A percentile compares a stretch with the other conserved stretches of the same genome.
phyloP scores from a whole-genome alignment of 2,113 vertebrate genomes.

The Gymnorhina tibicen region DNA sequence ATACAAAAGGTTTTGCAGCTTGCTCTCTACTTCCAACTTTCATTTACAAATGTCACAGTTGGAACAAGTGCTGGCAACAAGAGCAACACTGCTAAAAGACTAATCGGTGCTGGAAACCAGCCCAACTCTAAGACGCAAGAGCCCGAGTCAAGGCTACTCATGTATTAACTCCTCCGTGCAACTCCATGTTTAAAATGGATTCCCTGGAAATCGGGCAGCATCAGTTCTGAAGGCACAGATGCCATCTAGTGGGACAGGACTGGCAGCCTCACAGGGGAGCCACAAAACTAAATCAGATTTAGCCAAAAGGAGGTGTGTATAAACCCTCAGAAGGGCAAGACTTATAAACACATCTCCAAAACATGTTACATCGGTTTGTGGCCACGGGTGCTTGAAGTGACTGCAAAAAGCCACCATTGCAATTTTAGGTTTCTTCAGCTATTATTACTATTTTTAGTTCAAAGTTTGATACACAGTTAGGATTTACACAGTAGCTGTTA shows the following conservation, averaged over 20 bases:
- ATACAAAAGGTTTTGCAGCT: neutral
- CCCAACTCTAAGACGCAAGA: neutral
- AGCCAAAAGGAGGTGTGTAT: neutral
- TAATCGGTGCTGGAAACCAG: neutral
- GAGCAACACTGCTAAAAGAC: neutral
- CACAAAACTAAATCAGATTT: neutral
- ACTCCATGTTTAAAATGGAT: neutral
- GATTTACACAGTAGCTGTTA: neutral
- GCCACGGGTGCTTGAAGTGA: neutral
- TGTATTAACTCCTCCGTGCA: neutral
- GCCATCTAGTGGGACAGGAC: slow-evolving; percentile 31
- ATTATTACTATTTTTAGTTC: neutral
- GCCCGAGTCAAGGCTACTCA: neutral
- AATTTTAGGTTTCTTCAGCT: neutral
- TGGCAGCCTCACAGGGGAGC: neutral
- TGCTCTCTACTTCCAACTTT: neutral
- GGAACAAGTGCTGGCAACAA: neutral
- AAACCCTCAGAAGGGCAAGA: neutral
- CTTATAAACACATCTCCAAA: neutral
- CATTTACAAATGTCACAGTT: neutral
- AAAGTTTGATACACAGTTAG: neutral
- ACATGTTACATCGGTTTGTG: neutral
- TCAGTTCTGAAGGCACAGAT: neutral
- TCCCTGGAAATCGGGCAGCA: neutral
- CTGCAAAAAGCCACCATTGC: neutral